Conservation (phyloP, 2,113 vertebrate genomes). For the Bettongia penicillata region DNA sequence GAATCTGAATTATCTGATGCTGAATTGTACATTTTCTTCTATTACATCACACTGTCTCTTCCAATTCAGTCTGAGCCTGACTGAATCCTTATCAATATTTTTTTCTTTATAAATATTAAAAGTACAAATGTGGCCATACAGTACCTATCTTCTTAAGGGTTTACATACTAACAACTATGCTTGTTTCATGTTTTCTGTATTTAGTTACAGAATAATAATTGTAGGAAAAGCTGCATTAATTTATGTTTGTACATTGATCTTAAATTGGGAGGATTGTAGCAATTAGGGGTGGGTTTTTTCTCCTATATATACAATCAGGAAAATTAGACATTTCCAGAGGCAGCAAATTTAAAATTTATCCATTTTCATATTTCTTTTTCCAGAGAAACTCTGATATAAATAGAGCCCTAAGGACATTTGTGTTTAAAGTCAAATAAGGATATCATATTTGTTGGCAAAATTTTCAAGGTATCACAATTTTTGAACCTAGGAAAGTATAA, state of each 20-base stretch:
- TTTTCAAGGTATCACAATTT: constrained; percentile 32
- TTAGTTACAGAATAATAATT: background rate
- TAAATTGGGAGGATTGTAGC: background rate
- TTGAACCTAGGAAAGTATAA: constrained; percentile 31
- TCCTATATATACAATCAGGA: background rate
- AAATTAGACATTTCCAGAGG: background rate
- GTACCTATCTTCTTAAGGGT: background rate
- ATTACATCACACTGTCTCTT: background rate
- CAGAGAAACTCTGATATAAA: constrained; percentile 50
- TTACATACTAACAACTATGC: background rate
- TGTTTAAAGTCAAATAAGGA: constrained; percentile 58
- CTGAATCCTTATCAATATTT: background rate
- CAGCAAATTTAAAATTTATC: constrained; percentile 45
- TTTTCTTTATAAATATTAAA: background rate
- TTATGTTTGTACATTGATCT: background rate
- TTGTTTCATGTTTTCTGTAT: background rate
- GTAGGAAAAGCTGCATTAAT: background rate
- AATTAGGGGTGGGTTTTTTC: background rate
- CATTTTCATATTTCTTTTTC: constrained; percentile 55
- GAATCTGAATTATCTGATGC: background rate
- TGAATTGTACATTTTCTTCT: background rate
- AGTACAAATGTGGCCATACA: background rate
- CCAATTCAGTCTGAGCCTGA: background rate
- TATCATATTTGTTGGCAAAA: constrained; percentile 54
- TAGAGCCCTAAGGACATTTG: constrained; percentile 50